Percentiles rank a stretch among this genome's conserved stretches.
Evolutionary conservation across 2,797 vertebrate species (phyloP).

Genomic region (Manis crassicaudata): DNA sequence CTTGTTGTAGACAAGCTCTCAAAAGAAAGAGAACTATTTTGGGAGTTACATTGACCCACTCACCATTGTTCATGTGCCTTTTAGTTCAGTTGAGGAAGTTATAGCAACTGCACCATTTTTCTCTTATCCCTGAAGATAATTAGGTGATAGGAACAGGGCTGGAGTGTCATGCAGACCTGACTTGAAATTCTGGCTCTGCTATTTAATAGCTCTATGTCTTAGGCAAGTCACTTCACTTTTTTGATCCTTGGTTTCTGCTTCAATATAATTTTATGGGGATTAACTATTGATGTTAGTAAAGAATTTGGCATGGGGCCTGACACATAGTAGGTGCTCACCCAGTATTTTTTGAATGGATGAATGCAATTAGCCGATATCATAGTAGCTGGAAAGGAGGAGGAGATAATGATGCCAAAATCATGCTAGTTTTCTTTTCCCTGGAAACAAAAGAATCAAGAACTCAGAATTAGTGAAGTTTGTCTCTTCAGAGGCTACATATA

Average conservation of each 20-base stretch:
- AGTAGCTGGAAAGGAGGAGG: background rate
- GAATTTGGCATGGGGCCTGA: background rate
- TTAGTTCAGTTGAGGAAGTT: constrained; percentile 16
- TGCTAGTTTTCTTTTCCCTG: background rate
- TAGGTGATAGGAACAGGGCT: background rate
- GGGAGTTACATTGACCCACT: background rate
- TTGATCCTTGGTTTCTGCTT: constrained; percentile 10
- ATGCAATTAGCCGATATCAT: background rate
- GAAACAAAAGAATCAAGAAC: background rate
- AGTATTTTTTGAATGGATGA: background rate
- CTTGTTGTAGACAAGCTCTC: background rate
- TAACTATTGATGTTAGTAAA: background rate
- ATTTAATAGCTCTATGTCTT: background rate
- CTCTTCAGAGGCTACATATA: background rate
- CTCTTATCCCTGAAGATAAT: background rate
- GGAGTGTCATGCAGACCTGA: background rate
- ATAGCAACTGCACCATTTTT: background rate
- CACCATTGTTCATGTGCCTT: background rate
- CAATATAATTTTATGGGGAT: background rate
- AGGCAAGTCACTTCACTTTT: background rate
- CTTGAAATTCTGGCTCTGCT: constrained; percentile 4
- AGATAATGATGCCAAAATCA: background rate
- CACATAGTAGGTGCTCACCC: background rate
- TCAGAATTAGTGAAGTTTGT: background rate
- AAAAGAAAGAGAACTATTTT: background rate